Evolutionary conservation across 1,140 invertebrate genomes (phyloP).

Genomic region (Lucilia cuprina): DNA sequence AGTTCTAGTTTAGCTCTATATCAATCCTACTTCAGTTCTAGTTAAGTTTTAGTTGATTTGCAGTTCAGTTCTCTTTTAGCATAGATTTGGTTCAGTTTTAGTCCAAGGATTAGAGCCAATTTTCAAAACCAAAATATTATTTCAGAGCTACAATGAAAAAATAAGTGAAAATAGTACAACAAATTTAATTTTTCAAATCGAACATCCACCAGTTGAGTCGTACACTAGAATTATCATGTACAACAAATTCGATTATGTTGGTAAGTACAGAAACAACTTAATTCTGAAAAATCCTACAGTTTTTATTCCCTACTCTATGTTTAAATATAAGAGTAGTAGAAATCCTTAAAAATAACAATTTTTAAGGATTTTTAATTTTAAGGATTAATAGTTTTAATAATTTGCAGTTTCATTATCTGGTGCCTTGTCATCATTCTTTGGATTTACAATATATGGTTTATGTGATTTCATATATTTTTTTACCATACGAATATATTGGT

Average conservation of each 20-base stretch:
- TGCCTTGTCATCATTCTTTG: slow-evolving; percentile 24
- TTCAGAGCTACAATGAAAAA: background rate
- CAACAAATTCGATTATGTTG: background rate
- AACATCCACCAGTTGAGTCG: background rate
- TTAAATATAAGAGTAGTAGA: no score
- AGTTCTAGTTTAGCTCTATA: no score
- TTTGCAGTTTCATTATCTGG: slow-evolving; percentile 11
- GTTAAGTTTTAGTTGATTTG: no score
- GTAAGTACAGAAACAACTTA: background rate
- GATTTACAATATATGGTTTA: slow-evolving; percentile 1
- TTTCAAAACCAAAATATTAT: background rate
- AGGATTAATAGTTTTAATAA: no score
- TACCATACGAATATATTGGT: slow-evolving; percentile 37
- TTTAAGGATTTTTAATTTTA: no score
- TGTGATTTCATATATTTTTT: slow-evolving; percentile 30
- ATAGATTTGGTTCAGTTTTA: no score
- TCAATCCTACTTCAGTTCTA: no score
- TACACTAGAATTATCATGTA: slow-evolving; percentile 19
- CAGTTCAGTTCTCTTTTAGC: no score
- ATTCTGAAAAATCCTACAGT: no score
- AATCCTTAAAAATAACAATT: no score
- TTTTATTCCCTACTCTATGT: no score
- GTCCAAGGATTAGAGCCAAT: no score
- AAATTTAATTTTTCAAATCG: background rate
- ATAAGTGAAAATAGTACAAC: background rate